A percentile compares a stretch with the other conserved stretches of the same genome.
phyloP scores from a whole-genome alignment of 2,113 vertebrate species.

The Drymodes brunneopygia region DNA sequence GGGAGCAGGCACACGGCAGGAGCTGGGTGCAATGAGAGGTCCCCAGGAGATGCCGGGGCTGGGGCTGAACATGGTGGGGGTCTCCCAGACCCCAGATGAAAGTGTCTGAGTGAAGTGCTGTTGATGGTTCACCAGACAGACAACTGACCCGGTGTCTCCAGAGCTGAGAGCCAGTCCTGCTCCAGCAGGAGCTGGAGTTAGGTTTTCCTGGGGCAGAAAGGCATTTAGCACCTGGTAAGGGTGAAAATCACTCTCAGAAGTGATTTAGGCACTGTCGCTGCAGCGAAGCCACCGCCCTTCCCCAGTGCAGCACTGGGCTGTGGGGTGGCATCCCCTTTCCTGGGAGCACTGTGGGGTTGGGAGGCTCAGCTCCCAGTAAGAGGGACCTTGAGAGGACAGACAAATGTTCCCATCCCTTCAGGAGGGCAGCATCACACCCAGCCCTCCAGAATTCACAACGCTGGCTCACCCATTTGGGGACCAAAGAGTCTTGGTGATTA shows the following conservation, averaged over 20 bases:
- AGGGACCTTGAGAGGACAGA: background rate
- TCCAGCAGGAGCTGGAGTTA: background rate
- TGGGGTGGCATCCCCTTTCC: background rate
- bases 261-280: accelerated
- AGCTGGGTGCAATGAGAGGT: background rate
- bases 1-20: background rate
- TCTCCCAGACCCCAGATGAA: background rate
- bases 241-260: background rate
- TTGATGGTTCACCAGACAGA: background rate
- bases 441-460: background rate
- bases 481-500: background rate
- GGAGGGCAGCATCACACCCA: background rate
- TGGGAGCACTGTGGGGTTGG: too few species aligned
- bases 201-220: background rate
- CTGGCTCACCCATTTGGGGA: background rate
- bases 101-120: background rate
- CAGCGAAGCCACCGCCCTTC: background rate
- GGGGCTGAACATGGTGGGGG: background rate
- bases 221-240: background rate
- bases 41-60: accelerated
- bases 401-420: background rate
- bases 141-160: accelerated
- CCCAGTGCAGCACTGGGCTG: accelerated
- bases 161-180: background rate
- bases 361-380: background rate